A percentile compares a stretch with the other conserved stretches of the same genome.
phyloP scores from a whole-genome alignment of 2,113 vertebrate genomes.

The Chionodraco myersi region DNA sequence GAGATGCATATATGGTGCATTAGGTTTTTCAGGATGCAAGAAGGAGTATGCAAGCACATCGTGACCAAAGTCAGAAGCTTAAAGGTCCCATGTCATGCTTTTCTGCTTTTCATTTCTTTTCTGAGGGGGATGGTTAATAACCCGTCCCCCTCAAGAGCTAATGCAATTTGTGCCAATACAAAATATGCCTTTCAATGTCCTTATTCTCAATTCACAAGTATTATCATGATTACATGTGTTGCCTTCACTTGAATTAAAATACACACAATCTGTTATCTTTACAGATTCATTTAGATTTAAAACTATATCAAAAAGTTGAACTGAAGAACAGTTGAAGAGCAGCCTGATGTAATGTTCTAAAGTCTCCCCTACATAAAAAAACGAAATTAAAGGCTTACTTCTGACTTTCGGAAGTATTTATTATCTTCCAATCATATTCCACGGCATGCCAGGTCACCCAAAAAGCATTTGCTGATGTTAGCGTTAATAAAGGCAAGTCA shows the following conservation, averaged over 20 bases:
- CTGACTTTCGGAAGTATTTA: conserved; percentile 15
- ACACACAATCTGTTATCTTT: not conserved
- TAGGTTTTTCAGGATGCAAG: no score
- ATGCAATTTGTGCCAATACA: not conserved
- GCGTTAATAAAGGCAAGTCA: conserved; percentile 50
- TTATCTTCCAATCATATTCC: conserved; percentile 50
- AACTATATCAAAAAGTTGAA: not conserved
- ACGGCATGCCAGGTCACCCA: conserved; percentile 16
- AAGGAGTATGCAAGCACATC: no score
- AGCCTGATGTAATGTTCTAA: conserved; percentile 33
- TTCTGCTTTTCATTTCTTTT: no score
- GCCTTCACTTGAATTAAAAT: not conserved
- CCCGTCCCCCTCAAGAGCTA: no score
- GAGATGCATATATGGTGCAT: no score
- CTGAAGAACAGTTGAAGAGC: not conserved
- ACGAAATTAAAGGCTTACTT: not conserved
- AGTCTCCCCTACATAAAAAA: conserved; percentile 4
- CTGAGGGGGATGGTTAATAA: no score
- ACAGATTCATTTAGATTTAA: not conserved
- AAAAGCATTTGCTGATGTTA: conserved; percentile 24
- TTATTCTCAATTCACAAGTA: not conserved
- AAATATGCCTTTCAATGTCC: not conserved
- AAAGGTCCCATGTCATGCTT: no score
- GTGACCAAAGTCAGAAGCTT: no score
- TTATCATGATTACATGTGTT: not conserved